Base-by-base conservation (phyloP, 1,140 invertebrate genomes). In the Calycopis cecrops region DNA sequence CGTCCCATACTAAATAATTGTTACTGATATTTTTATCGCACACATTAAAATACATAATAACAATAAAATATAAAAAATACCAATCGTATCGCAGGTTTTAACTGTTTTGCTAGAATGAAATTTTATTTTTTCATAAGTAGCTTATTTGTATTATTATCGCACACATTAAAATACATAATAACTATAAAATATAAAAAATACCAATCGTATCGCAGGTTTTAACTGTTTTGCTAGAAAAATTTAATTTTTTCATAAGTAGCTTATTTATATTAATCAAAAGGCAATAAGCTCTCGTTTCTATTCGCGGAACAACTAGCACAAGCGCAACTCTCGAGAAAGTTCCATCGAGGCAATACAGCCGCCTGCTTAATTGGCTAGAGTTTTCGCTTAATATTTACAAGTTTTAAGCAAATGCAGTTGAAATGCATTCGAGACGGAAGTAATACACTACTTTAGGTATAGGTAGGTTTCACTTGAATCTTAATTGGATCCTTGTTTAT, bases 341-440 rank as follows among this genome's bases (percentile, higher is more conserved):
- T 75, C 62, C 57, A 65, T 58, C 57, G 60, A 64, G 60, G 64
- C 63, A 70, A 71, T 71, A 70, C 63, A 59, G 67, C 69, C 61
- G 65, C 66, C 64, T 59, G 71, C 68, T 76, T 79, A 81, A 79
- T 81, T 79, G 76, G 74, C 74, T 73, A 65, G 73, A 77, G 71
- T 77, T 79, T 73, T 70, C 74, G 66, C 60, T 73, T 79, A 71
- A 78, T 76, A 76, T 76, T 68, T 71, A 71, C 73, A 73, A 80
- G 64, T 75, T 73, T 72, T 69, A 75, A 78, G 67, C 67, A 72
- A 76, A 76, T 73, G 68, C 60, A 71, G 67, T 75, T 60, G 57
- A 72, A 75, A 73, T 76, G 67, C 63, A 68, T 73, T 75, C 63
- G 62, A 69, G 66, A 78, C 64, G 66, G 65, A 64, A 51, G 59